Conservation (phyloP, 2,113 vertebrate genomes). For the Indicator maculatus region DNA sequence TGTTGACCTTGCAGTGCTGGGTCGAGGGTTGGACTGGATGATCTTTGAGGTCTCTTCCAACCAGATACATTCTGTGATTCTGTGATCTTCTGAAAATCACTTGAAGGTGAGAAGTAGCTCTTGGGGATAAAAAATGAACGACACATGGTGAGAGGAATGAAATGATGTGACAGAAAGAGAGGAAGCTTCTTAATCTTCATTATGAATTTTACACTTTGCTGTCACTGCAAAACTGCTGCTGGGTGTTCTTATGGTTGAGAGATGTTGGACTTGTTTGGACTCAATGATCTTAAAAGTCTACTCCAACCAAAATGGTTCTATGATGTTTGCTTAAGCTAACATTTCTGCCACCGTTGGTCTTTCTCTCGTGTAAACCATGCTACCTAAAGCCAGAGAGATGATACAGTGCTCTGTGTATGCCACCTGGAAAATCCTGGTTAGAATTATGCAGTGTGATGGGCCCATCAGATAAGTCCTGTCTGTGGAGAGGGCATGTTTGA, state of each 20-base stretch:
- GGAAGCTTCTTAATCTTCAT: not conserved
- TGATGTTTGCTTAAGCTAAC: not conserved
- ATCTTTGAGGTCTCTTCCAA: too few species aligned
- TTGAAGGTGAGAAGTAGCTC: not conserved
- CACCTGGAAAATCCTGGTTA: conserved; percentile 54
- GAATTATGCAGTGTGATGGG: not conserved
- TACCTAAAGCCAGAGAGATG: not conserved
- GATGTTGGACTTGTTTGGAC: not conserved
- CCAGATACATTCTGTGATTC: too few species aligned
- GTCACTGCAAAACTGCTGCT: not conserved
- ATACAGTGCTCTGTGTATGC: not conserved
- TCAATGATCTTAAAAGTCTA: too few species aligned
- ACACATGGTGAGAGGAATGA: not conserved
- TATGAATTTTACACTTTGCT: not conserved
- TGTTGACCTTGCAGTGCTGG: too few species aligned
- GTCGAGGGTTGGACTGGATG: too few species aligned
- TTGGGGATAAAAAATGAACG: not conserved
- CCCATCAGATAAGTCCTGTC: not conserved
- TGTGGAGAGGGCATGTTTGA: conserved; percentile 24
- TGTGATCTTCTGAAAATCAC: not conserved
- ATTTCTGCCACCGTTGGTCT: not conserved
- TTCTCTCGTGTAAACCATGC: not conserved
- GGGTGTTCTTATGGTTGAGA: not conserved
- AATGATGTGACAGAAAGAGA: not conserved
- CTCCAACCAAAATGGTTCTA: too few species aligned